Base-by-base conservation (phyloP, 2,797 vertebrate species). In the Aselliscus stoliczkanus region DNA sequence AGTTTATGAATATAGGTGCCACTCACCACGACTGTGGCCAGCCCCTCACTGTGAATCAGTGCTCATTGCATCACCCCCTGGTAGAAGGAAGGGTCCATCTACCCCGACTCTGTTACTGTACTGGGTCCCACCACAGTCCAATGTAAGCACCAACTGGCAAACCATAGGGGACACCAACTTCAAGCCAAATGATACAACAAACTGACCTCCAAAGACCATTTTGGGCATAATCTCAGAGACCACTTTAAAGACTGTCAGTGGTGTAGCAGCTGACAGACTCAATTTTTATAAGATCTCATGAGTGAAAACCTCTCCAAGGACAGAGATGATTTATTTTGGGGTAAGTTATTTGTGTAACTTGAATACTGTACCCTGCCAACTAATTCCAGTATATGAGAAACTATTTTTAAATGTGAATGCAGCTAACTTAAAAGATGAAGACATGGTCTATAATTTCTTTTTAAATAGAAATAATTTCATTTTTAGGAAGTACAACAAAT, bases 351-450 rank as follows among this genome's bases (percentile, higher is more conserved):
- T 81, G 58, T 50, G 52, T 52, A 82, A 96, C 95, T 86, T 95
- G 73, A 97, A 97, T 82, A 88, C 31, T 95, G 34, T 2, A 44
- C 69, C 76, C 64, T 93, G 37, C 34, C 81, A 94, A 95, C 79
- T 67, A 93, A 94, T 96, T 93, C 73, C 37, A 94, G 70, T 52
- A 76, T 65, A 77, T 39, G 37, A 64, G 62, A 96, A 88, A 60
- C 72, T 97, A 93, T 96, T 96, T 97, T 97, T 87, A 95, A 96
- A 90, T 72, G 52, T 64, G 73, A 95, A 82, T 92, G 90, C 14
- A 90, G 62, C 47, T 94, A 95, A 76, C n/a, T 96, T 93, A 75
- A 85, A 80, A 95, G 64, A 84, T 27, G 67, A 52, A 80, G 82
- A 62, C 62, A 88, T 34, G 86, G 72, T 80, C 62, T 95, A 90